Evolutionary conservation across 2,113 vertebrate species (phyloP).

Genomic region (Corvus cornix): DNA sequence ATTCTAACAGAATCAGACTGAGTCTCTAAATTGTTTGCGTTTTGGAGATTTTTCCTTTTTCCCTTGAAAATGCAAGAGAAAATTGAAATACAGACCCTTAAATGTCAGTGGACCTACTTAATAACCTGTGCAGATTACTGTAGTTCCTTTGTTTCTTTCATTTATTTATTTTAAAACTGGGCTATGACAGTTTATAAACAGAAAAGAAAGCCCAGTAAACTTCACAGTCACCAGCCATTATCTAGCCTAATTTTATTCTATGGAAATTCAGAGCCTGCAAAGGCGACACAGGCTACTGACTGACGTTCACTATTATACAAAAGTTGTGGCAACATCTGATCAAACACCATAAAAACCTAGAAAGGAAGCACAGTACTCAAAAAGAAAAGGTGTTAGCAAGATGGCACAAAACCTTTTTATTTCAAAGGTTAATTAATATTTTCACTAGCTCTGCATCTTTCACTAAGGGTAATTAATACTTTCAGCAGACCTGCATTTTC

Average conservation of each 20-base stretch:
- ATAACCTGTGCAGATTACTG: neutral
- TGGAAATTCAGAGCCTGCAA: neutral
- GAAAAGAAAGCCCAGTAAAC: neutral
- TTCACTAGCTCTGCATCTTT: neutral
- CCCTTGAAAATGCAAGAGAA: neutral
- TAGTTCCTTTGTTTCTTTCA: neutral
- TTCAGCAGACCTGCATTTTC: neutral
- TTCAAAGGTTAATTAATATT: slow-evolving; percentile 3
- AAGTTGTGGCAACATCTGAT: neutral
- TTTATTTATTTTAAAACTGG: neutral
- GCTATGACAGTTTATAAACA: neutral
- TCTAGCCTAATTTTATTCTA: neutral
- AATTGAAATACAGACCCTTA: neutral
- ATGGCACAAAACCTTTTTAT: neutral
- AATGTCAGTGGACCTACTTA: neutral
- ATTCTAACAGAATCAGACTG: neutral
- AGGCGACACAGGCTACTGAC: neutral
- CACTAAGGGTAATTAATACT: neutral
- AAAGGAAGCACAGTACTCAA: neutral
- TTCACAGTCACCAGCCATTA: neutral
- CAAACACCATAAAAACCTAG: neutral
- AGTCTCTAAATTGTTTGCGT: neutral
- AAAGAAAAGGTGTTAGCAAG: neutral
- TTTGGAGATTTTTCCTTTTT: slow-evolving; percentile 2
- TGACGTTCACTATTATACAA: neutral